These are phyloP conservation scores for Python bivittatus DNA, from an alignment of 2,113 vertebrate genomes.

Conservation along the genomic window DNA sequence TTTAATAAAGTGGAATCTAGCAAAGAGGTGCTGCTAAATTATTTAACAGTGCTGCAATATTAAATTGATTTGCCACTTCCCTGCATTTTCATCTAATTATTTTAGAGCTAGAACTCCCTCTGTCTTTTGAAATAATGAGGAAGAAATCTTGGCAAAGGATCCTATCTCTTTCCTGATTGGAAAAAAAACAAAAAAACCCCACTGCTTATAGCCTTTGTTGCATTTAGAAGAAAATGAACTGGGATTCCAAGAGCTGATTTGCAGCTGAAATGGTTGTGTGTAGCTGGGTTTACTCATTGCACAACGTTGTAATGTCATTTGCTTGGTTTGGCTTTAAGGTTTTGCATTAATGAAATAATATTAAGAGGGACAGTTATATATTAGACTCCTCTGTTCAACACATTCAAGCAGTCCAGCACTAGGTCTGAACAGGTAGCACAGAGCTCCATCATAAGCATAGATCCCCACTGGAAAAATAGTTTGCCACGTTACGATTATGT, in stretches of 20 bases:
- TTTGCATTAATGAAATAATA: neutral
- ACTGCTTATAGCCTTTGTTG: neutral
- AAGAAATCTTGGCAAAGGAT: neutral
- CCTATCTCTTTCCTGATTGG: neutral
- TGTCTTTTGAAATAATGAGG: neutral
- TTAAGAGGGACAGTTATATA: neutral
- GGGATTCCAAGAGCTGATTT: too few species aligned
- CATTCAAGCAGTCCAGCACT: neutral
- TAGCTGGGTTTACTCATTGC: neutral
- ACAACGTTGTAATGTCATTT: neutral
- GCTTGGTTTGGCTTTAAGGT: neutral
- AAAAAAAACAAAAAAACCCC: neutral
- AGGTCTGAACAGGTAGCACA: neutral
- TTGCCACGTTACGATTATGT: neutral
- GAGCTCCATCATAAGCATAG: neutral
- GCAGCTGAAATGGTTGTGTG: neutral
- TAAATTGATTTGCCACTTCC: neutral
- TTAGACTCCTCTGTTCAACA: neutral
- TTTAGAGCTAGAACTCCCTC: neutral
- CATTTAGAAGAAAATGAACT: neutral
- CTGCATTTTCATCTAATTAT: neutral
- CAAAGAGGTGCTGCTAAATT: constrained; percentile 1
- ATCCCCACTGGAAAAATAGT: neutral
- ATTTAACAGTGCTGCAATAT: constrained; percentile 11
- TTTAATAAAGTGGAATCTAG: constrained; percentile 1